Percentiles rank a stretch among this genome's conserved stretches.
These are phyloP conservation scores for Chrysolina americana DNA, from an alignment of 2,888 invertebrate genomes.

Conservation along the genomic window DNA sequence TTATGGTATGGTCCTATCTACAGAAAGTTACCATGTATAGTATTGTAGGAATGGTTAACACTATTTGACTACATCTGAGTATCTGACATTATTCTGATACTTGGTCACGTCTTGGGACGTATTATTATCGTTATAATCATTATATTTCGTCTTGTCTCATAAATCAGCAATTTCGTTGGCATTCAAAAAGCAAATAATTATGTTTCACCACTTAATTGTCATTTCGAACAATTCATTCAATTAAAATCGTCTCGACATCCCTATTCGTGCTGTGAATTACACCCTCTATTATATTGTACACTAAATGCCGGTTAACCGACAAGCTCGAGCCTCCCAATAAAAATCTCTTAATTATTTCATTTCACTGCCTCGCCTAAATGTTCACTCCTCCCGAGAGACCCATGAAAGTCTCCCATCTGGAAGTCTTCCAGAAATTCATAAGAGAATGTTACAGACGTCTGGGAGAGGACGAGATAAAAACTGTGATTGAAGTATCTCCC, in stretches of 20 bases:
- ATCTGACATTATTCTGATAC: too few species aligned
- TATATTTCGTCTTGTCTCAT: too few species aligned
- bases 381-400: slow-evolving; percentile 18
- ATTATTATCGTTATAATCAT: too few species aligned
- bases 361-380: slow-evolving; percentile 8
- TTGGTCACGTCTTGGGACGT: too few species aligned
- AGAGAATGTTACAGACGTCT: not conserved
- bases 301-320: slow-evolving; percentile 1
- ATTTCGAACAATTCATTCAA: not conserved
- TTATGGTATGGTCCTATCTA: too few species aligned
- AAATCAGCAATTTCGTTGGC: too few species aligned
- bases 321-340: slow-evolving; percentile 6
- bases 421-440: slow-evolving; percentile 11
- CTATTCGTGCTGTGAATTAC: not conserved
- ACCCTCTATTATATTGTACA: not conserved
- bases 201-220: not conserved
- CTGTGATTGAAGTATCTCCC: not conserved
- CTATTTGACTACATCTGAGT: too few species aligned
- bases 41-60: too few species aligned
- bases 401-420: slow-evolving; percentile 8
- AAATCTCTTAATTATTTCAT: slow-evolving; percentile 15
- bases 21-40: too few species aligned
- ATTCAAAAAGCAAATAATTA: too few species aligned
- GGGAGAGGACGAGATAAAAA: not conserved
- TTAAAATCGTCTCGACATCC: not conserved